phyloP scores from a whole-genome alignment of 2,797 vertebrate species.

The Cossypha heuglini region DNA sequence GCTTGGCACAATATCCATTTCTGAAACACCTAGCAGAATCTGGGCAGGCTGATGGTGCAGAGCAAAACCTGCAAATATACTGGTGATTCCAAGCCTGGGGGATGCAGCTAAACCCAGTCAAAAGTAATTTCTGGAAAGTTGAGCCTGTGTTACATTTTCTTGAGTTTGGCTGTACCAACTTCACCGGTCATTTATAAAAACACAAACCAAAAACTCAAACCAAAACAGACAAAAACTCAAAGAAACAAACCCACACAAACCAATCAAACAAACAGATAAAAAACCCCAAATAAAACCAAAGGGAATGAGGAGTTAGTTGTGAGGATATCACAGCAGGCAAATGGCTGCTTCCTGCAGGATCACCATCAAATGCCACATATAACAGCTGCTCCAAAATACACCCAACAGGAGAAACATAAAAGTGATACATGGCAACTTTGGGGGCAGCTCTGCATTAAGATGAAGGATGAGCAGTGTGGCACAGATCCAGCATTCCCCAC shows the following conservation, averaged over 20 bases:
- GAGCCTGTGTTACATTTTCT: background rate
- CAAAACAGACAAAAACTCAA: background rate
- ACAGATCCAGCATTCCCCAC: background rate
- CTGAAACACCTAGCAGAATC: rapidly evolving
- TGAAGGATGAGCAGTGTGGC: background rate
- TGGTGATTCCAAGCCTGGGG: background rate
- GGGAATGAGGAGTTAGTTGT: background rate
- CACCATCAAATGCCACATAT: background rate
- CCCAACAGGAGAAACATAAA: background rate
- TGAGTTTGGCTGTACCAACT: background rate
- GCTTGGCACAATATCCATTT: rapidly evolving
- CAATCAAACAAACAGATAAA: background rate
- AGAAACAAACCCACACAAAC: background rate
- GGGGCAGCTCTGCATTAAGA: rapidly evolving
- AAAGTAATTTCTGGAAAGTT: background rate
- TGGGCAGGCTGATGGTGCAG: rapidly evolving
- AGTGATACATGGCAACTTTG: background rate
- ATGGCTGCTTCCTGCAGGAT: background rate
- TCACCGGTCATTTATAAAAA: background rate
- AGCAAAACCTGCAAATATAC: background rate
- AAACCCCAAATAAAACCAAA: background rate
- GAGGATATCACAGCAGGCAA: rapidly evolving
- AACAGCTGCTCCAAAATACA: background rate
- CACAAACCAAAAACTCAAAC: background rate
- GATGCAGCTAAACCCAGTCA: background rate